These are phyloP conservation scores for Sinotaia quadrata DNA, from an alignment of 2,888 invertebrate species.

Conservation along the genomic window DNA sequence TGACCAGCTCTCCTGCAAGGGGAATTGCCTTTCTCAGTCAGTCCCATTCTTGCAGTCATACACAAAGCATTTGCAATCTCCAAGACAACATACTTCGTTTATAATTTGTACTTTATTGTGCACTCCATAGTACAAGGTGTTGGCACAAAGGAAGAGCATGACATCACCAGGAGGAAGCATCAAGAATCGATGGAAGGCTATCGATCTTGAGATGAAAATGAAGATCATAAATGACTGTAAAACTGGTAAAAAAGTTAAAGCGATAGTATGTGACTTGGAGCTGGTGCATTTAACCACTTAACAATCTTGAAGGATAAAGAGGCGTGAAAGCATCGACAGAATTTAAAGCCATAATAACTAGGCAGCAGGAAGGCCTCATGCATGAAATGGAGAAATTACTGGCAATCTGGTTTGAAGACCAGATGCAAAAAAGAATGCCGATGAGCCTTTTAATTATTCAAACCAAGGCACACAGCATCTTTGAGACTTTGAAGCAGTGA, in stretches of 20 bases:
- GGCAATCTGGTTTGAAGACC: not conserved
- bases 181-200: not conserved
- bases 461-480: too few species aligned
- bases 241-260: not conserved
- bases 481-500: too few species aligned
- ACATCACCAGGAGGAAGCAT: not conserved
- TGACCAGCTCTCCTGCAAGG: too few species aligned
- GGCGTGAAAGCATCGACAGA: not conserved
- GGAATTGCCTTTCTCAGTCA: too few species aligned
- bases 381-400: not conserved
- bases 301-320: slow-evolving; percentile 1
- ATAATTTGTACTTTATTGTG: not conserved
- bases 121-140: not conserved
- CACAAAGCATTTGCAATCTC: too few species aligned
- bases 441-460: too few species aligned
- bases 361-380: not conserved
- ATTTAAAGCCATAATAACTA: slow-evolving; percentile 11
- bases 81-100: too few species aligned
- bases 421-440: too few species aligned
- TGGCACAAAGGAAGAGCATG: not conserved
- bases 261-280: not conserved
- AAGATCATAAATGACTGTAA: not conserved
- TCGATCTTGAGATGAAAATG: slow-evolving; percentile 9
- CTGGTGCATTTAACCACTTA: not conserved
- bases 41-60: too few species aligned